Base-by-base conservation (phyloP, 2,113 vertebrate genomes). In the Eubucco bourcierii region DNA sequence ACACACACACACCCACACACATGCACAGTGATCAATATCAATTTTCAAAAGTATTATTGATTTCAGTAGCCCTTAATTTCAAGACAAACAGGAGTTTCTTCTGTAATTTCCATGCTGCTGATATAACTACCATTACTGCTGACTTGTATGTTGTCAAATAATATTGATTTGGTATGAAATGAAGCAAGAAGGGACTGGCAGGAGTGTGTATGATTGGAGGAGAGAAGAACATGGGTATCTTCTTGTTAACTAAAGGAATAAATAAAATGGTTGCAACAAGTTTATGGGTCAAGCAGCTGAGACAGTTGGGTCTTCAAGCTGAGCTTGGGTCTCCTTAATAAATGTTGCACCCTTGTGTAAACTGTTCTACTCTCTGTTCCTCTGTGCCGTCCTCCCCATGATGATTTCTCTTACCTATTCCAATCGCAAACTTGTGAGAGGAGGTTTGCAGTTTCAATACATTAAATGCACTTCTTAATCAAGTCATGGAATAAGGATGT, bases 1-100 rank as follows among this genome's bases (percentile, higher is more conserved):
- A 44, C 1, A 0, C 23, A 29, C 55, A n/a, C 16, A 18, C 33
- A 75, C 80, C 76, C 80, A 73, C 61, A 78, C 68, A 92, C 88
- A 83, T 88, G 90, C 20, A 77, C 8, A 85, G 53, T 87, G 96
- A 92, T 98, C 95, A 46, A 96, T 97, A 97, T 93, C 84, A 97
- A 96, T 98, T 98, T 98, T 97, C 91, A 97, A 97, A 97, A 97
- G 95, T 95, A 90, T 78, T 97, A 98, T 98, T 97, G 97, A 98
- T 97, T 96, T 79, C 85, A 87, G 92, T 87, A 96, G 70, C 78
- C 93, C 95, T 96, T 97, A 97, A 97, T 98, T 98, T 98, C 93
- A 96, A 97, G 96, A 93, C 79, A 95, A 98, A 97, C 95, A 97
- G 92, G 97, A 84, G 90, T 95, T 97, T 97, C 94, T 95, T 96